phyloP scores from a whole-genome alignment of 2,113 vertebrate genomes.

The Hystrix brachyura region DNA sequence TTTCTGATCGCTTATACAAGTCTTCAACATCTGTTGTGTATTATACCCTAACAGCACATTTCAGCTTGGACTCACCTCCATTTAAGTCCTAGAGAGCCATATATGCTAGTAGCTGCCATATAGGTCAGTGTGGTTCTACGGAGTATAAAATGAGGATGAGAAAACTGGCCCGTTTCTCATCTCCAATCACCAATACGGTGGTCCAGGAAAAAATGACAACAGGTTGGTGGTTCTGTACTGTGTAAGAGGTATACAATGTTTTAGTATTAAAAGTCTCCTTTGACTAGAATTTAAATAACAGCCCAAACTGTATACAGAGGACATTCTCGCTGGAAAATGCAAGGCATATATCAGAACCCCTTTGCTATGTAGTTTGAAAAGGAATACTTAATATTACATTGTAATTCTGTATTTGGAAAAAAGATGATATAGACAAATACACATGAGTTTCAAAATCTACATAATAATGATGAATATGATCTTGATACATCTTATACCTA shows the following conservation, averaged over 20 bases:
- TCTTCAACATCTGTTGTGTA: background rate
- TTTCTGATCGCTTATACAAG: background rate
- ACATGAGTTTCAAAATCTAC: background rate
- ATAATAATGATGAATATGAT: background rate
- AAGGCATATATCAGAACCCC: background rate
- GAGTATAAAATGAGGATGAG: background rate
- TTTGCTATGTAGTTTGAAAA: background rate
- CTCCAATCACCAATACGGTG: background rate
- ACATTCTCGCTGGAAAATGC: background rate
- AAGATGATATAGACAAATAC: background rate
- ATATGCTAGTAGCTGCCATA: background rate
- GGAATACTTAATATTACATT: background rate
- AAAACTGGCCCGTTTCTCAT: background rate
- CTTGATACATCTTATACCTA: background rate
- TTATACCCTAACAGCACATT: background rate
- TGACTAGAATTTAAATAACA: slow-evolving; percentile 15
- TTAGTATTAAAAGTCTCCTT: background rate
- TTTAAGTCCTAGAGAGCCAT: background rate
- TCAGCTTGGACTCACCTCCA: background rate
- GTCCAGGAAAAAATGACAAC: background rate
- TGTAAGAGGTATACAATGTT: background rate
- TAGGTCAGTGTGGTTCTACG: fast-evolving
- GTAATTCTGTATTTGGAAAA: background rate
- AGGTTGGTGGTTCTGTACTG: background rate
- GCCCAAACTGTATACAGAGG: background rate